These are phyloP conservation scores for Medauroidea extradentata DNA, from an alignment of 1,140 invertebrate species.

Conservation along the genomic window DNA sequence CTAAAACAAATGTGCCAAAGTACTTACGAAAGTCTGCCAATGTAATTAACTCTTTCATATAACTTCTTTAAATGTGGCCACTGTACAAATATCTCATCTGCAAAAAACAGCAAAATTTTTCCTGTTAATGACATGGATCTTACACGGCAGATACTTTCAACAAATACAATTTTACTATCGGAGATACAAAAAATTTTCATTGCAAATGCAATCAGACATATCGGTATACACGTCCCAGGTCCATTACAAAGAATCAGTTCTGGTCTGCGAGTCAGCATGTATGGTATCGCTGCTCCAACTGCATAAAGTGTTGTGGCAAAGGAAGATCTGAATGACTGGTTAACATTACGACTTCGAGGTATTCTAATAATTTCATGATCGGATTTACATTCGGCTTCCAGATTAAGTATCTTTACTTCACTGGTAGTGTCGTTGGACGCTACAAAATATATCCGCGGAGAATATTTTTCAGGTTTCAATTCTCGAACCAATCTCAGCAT, in stretches of 20 bases:
- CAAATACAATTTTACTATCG: slow-evolving; percentile 75
- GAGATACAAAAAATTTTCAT: slow-evolving; percentile 60
- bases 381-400: slow-evolving; percentile 40
- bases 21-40: slow-evolving; percentile 54
- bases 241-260: slow-evolving; percentile 88
- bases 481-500: slow-evolving; percentile 68
- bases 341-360: slow-evolving; percentile 80
- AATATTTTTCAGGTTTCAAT: slow-evolving; percentile 56
- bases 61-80: slow-evolving; percentile 67
- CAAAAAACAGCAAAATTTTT: slow-evolving; percentile 77
- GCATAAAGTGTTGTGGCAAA: slow-evolving; percentile 73
- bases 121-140: slow-evolving; percentile 83
- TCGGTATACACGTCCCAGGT: slow-evolving; percentile 90
- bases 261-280: slow-evolving; percentile 67
- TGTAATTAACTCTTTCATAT: slow-evolving; percentile 57
- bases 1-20: no score
- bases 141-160: slow-evolving; percentile 93
- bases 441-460: slow-evolving; percentile 70
- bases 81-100: slow-evolving; percentile 85
- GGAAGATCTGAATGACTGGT: slow-evolving; percentile 78
- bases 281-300: slow-evolving; percentile 58
- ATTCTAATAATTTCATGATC: slow-evolving; percentile 58
- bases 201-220: slow-evolving; percentile 69
- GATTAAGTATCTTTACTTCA: slow-evolving; percentile 53
- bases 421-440: slow-evolving; percentile 77